A percentile compares a stretch with the other conserved stretches of the same genome.
Conservation (phyloP, 2,888 invertebrate genomes). For the Temnothorax ravouxi region DNA sequence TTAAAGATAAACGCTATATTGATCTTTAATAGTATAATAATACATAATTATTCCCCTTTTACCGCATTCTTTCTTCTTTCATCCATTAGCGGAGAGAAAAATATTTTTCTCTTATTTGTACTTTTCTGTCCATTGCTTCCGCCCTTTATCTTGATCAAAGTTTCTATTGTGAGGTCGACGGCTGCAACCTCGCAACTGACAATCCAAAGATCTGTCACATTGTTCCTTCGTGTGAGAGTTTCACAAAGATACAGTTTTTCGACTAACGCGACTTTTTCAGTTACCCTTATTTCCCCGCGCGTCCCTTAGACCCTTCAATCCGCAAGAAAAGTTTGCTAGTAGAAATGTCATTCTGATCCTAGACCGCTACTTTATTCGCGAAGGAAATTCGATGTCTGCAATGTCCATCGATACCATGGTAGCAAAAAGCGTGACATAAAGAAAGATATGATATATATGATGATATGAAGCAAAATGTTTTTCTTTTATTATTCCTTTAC, state of each 20-base stretch:
- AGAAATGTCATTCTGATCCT: slow-evolving; percentile 52
- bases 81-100: slow-evolving; percentile 53
- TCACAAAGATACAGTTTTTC: slow-evolving; percentile 40
- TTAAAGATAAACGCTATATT: slow-evolving; percentile 4
- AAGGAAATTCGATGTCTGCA: slow-evolving; percentile 44
- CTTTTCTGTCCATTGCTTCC: slow-evolving; percentile 46
- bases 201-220: slow-evolving; percentile 53
- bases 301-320: slow-evolving; percentile 7
- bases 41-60: slow-evolving; percentile 3
- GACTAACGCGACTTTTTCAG: slow-evolving; percentile 53
- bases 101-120: slow-evolving; percentile 64
- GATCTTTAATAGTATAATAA: neutral
- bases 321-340: slow-evolving; percentile 50
- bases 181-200: slow-evolving; percentile 55
- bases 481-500: neutral
- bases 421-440: slow-evolving; percentile 24
- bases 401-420: slow-evolving; percentile 24
- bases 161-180: slow-evolving; percentile 64
- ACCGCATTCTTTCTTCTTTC: neutral
- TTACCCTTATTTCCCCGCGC: slow-evolving; percentile 12
- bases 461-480: slow-evolving; percentile 10
- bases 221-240: slow-evolving; percentile 60
- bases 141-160: slow-evolving; percentile 57
- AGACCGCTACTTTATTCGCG: slow-evolving; percentile 36
- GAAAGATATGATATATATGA: slow-evolving; percentile 30